phyloP scores from a whole-genome alignment of 2,113 vertebrate species.

The Lampris megalopsis region DNA sequence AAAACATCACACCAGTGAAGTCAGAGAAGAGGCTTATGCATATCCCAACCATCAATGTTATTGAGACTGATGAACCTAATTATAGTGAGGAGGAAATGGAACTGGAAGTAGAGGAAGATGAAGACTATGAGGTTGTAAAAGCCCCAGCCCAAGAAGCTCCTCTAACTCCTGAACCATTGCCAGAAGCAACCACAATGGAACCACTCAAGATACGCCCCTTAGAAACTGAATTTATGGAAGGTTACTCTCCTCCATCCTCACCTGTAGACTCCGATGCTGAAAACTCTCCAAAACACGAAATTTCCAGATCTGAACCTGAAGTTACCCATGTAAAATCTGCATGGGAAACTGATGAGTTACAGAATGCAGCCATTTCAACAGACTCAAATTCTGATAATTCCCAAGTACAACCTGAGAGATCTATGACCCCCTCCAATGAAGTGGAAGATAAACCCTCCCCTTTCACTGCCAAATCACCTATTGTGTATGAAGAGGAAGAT shows the following conservation, averaged over 20 bases:
- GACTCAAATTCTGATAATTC: conserved; percentile 14
- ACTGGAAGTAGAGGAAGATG: conserved; percentile 62
- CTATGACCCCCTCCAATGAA: conserved; percentile 28
- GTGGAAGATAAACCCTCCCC: conserved; percentile 19
- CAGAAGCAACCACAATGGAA: conserved; percentile 40
- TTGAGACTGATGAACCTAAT: conserved; percentile 83
- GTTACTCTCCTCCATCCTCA: conserved; percentile 72
- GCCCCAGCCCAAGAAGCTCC: conserved; percentile 46
- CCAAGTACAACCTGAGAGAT: conserved; percentile 21
- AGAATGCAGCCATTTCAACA: neutral
- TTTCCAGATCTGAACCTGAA: conserved; percentile 38
- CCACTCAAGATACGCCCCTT: conserved; percentile 48
- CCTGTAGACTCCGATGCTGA: conserved; percentile 73
- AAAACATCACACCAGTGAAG: conserved; percentile 35
- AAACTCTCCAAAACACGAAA: conserved; percentile 60
- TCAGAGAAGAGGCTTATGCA: conserved; percentile 72
- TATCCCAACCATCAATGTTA: conserved; percentile 85
- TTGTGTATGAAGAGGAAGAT: conserved; percentile 61
- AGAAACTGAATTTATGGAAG: conserved; percentile 71
- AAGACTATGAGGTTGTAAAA: conserved; percentile 66
- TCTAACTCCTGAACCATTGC: conserved; percentile 14
- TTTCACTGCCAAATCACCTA: conserved; percentile 13
- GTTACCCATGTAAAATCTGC: neutral
- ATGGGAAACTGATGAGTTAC: conserved; percentile 18
- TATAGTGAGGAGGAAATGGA: conserved; percentile 80